These are phyloP conservation scores for Drosophila ohnishii DNA, from an alignment of 1,140 invertebrate genomes.

Conservation along the genomic window DNA sequence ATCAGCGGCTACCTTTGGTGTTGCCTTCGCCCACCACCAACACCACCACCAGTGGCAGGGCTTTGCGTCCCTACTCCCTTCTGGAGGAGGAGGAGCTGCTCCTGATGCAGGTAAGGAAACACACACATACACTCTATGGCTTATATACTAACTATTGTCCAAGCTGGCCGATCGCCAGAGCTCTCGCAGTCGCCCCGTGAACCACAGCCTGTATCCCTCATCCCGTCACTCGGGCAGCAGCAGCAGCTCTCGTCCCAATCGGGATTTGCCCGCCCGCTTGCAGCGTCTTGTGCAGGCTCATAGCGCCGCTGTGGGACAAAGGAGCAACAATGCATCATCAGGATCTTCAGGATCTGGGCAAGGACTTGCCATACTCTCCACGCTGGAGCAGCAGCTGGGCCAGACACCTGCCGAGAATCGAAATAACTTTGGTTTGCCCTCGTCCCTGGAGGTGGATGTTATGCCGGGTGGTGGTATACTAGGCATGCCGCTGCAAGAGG, in stretches of 20 bases:
- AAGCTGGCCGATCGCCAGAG: conserved; percentile 18
- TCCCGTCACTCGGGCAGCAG: conserved; percentile 14
- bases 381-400: conserved; percentile 17
- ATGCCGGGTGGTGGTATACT: conserved; percentile 10
- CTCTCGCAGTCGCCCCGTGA: conserved; percentile 10
- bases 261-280: conserved; percentile 51
- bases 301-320: not conserved
- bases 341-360: not conserved
- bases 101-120: conserved; percentile 23
- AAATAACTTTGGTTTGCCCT: conserved; percentile 29
- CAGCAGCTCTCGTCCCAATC: conserved; percentile 28
- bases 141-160: not conserved
- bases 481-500: conserved; percentile 34
- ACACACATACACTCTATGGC: not conserved
- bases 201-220: conserved; percentile 10
- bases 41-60: conserved; percentile 12
- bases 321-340: not conserved
- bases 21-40: conserved; percentile 29
- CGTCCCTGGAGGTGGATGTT: conserved; percentile 45
- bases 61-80: conserved; percentile 50
- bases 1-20: conserved; percentile 47
- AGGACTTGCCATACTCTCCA: conserved; percentile 8
- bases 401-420: not conserved
- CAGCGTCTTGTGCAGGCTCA: conserved; percentile 43
- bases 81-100: conserved; percentile 46